These are phyloP conservation scores for Gastracanthus pulcherrimus DNA, from an alignment of 2,888 invertebrate species.

Conservation along the genomic window DNA sequence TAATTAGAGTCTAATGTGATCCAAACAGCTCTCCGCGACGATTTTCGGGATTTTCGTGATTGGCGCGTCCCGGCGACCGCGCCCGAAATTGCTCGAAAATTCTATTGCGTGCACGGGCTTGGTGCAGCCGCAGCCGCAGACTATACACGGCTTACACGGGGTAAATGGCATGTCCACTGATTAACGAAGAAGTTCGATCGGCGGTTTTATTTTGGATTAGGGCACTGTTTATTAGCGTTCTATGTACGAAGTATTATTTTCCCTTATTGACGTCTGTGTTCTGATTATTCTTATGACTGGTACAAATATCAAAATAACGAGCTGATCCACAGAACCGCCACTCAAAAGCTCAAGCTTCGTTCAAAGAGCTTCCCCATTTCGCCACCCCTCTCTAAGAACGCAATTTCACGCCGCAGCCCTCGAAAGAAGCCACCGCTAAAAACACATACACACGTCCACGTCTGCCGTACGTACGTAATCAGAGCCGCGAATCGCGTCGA, in stretches of 20 bases:
- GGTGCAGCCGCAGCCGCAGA: background rate
- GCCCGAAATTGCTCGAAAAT: background rate
- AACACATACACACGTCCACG: background rate
- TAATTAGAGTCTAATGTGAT: constrained; percentile 19
- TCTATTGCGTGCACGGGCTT: background rate
- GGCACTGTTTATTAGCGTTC: no score
- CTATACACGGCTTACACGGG: no score
- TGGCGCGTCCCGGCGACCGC: background rate
- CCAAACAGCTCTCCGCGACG: background rate
- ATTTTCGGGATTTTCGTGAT: background rate
- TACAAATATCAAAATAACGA: no score
- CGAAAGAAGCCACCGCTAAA: background rate
- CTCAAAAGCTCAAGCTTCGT: background rate
- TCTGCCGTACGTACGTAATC: constrained; percentile 23
- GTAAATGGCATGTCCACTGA: no score
- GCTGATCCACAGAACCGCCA: background rate
- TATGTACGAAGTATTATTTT: no score
- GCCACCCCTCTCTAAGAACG: background rate
- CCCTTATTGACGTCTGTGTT: no score
- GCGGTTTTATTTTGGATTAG: no score
- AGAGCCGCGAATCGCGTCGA: background rate
- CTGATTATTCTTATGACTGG: no score
- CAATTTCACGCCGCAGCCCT: constrained; percentile 30
- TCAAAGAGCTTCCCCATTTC: background rate
- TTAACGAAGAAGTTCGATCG: no score